Conservation (phyloP, 2,113 vertebrate species). For the Orcinus orca region DNA sequence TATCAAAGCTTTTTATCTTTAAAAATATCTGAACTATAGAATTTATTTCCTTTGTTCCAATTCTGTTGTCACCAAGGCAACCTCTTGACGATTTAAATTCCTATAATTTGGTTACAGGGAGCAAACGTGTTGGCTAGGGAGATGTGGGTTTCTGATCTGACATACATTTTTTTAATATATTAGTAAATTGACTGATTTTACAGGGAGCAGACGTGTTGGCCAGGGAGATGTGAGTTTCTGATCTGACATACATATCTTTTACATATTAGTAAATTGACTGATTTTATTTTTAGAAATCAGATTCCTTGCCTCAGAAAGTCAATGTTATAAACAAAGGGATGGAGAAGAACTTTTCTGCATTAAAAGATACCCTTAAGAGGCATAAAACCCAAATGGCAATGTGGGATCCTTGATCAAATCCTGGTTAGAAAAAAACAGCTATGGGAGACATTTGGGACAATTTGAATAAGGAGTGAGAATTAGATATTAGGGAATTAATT, state of each 20-base stretch:
- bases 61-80: neutral
- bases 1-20: neutral
- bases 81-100: conserved; percentile 9
- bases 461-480: neutral
- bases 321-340: neutral
- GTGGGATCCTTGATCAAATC: neutral
- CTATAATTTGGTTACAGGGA: neutral
- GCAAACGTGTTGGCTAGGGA: neutral
- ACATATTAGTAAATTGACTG: neutral
- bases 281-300: conserved; percentile 20
- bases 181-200: conserved; percentile 8
- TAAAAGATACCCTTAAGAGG: neutral
- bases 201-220: neutral
- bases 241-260: neutral
- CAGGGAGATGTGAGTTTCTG: neutral
- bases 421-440: neutral
- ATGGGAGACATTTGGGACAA: neutral
- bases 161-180: neutral
- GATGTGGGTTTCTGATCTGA: neutral
- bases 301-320: neutral
- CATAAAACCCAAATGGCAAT: neutral
- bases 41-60: conserved; percentile 17
- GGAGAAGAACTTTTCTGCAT: neutral
- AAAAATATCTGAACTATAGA: neutral
- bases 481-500: neutral